Base-by-base conservation (phyloP, 1,140 invertebrate genomes). In the Mylabris phalerata region DNA sequence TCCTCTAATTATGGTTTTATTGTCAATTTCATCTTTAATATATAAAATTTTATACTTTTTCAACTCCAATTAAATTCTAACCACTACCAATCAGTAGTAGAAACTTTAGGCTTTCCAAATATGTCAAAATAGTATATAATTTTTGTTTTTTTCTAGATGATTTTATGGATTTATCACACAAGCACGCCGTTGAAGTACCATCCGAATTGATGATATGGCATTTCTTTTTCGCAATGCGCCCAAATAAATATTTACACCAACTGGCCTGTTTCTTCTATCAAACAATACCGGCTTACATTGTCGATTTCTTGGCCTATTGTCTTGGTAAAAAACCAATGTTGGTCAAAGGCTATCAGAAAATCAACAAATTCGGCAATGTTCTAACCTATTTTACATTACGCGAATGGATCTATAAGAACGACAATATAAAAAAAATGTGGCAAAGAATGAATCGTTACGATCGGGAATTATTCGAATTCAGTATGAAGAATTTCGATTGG, bases 291-390 rank as follows among this genome's bases (percentile, higher is more conserved):
- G 43, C 48, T 3, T 51, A 51, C 42, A 19, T 58, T 9, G 47
- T 50, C n/a, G 54, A 52, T 39, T 47, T 63, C 9, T 42, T 60
- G 4, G 55, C 27, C 1, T 3, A 26, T 9, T 54, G 55, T 45
- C 46, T 63, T 9, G 62, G 62, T 7, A 59, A 58, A 45, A 57
- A 57, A 50, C 55, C 55, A 10, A 49, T 49, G 46, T 79, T 90
- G 76, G 78, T 84, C 24, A 83, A 84, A 69, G 82, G 88, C n/a
- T 90, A 91, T 65, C 78, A 78, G 19, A 88, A 87, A 71, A 82
- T 92, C 44, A 79, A 85, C 49, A 86, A 88, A 71, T 86, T 90
- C 51, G 79, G 83, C 9, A 76, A 78, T 10, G 84, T 85, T 2
- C 74, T 92, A 10, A 79, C 84, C 38, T 92, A 86, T 70, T 93